These are phyloP conservation scores for Neria commutata DNA, from an alignment of 2,888 invertebrate genomes.

Conservation along the genomic window DNA sequence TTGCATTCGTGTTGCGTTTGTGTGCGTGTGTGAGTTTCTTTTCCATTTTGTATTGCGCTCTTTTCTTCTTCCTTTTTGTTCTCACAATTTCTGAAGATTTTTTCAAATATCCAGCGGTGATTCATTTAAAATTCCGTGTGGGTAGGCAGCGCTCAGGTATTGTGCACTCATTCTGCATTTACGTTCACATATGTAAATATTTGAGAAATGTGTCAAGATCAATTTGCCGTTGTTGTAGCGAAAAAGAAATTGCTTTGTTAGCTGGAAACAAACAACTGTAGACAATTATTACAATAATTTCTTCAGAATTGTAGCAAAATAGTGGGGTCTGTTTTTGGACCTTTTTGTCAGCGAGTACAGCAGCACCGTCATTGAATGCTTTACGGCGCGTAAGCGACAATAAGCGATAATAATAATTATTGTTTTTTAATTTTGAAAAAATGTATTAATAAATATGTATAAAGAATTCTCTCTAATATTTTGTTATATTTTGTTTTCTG, in stretches of 20 bases:
- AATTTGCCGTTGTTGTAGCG: neutral
- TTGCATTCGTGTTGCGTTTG: neutral
- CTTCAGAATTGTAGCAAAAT: no score
- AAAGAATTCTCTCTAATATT: no score
- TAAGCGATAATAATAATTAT: no score
- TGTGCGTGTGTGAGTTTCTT: neutral
- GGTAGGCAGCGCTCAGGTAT: neutral
- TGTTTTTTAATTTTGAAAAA: no score
- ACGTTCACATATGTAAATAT: neutral
- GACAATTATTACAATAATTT: no score
- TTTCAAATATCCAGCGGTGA: neutral
- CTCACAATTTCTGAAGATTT: neutral
- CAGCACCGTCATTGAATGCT: neutral
- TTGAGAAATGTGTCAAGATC: neutral
- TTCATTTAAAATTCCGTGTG: neutral
- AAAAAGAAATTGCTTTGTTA: neutral
- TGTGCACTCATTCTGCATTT: neutral
- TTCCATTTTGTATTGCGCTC: neutral
- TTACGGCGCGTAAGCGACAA: no score
- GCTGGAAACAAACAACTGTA: no score
- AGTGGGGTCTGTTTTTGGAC: neutral
- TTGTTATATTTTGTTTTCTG: no score
- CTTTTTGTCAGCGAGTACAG: neutral
- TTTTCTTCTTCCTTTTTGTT: neutral
- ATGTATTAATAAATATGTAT: no score